Evolutionary conservation across 2,113 vertebrate species (phyloP).

Genomic region (Halcyon malimbica): DNA sequence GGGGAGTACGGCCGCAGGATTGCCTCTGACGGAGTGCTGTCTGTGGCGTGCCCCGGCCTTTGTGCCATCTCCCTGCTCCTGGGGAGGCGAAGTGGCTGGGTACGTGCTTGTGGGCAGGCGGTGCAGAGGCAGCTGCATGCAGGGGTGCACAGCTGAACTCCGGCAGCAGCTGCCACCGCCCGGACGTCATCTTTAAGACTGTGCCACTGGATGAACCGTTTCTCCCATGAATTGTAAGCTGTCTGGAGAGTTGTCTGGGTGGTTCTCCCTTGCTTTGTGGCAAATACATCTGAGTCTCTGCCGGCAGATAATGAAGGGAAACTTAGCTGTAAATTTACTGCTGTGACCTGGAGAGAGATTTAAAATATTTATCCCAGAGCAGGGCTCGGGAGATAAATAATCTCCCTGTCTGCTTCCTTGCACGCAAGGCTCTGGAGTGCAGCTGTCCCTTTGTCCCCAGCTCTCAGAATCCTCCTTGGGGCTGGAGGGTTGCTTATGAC

Average conservation of each 20-base stretch:
- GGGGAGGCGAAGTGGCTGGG: background rate
- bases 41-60: background rate
- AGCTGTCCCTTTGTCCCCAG: conserved; percentile 28
- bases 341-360: conserved; percentile 13
- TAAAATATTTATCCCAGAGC: conserved; percentile 54
- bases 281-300: conserved; percentile 10
- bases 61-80: background rate
- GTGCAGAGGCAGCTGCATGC: background rate
- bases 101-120: background rate
- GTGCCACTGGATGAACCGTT: background rate
- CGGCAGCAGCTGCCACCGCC: background rate
- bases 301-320: background rate
- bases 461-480: background rate
- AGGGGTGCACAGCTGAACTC: background rate
- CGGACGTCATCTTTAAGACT: background rate
- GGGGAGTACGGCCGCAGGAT: background rate
- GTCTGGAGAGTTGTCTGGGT: conserved; percentile 18
- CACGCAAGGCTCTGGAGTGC: background rate
- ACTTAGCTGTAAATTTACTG: conserved; percentile 5
- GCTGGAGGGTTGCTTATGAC: background rate
- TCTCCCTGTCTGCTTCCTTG: conserved; percentile 28
- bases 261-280: background rate
- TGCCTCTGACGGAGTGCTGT: accelerated
- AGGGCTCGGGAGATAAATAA: conserved; percentile 47
- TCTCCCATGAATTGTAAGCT: background rate